Percentiles rank a stretch among this genome's conserved stretches.
Evolutionary conservation across 2,888 invertebrate species (phyloP).

Genomic region (Euplexia lucipara): DNA sequence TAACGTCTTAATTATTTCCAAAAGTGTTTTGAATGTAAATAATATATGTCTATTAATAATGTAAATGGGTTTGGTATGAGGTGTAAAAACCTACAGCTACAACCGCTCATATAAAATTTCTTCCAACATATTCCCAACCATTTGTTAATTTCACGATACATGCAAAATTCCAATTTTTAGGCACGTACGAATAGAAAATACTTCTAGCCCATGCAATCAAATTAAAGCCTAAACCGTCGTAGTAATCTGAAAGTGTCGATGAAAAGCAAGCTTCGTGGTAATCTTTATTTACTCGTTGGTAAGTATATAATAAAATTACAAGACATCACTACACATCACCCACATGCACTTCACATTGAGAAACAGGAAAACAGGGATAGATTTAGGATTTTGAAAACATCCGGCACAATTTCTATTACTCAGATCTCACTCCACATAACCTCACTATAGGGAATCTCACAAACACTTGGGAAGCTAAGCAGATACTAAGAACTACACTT

Average conservation of each 20-base stretch:
- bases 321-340: constrained; percentile 63
- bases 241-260: constrained; percentile 44
- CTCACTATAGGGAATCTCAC: constrained; percentile 51
- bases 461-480: constrained; percentile 54
- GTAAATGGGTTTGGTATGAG: neutral
- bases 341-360: constrained; percentile 64
- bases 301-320: constrained; percentile 48
- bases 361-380: constrained; percentile 43
- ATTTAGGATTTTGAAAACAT: constrained; percentile 29
- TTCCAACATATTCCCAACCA: constrained; percentile 27
- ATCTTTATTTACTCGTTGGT: constrained; percentile 53
- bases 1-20: neutral
- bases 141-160: constrained; percentile 40
- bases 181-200: constrained; percentile 49
- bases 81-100: neutral
- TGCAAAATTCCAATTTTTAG: constrained; percentile 53
- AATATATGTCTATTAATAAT: neutral
- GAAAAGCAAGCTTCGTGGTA: constrained; percentile 58
- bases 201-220: constrained; percentile 59
- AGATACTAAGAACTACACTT: constrained; percentile 47
- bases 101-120: neutral
- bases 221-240: constrained; percentile 42
- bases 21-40: constrained; percentile 4
- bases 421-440: constrained; percentile 54
- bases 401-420: constrained; percentile 27